These are phyloP conservation scores for Drosophila paracracens DNA, from an alignment of 2,888 invertebrate species.

Conservation along the genomic window DNA sequence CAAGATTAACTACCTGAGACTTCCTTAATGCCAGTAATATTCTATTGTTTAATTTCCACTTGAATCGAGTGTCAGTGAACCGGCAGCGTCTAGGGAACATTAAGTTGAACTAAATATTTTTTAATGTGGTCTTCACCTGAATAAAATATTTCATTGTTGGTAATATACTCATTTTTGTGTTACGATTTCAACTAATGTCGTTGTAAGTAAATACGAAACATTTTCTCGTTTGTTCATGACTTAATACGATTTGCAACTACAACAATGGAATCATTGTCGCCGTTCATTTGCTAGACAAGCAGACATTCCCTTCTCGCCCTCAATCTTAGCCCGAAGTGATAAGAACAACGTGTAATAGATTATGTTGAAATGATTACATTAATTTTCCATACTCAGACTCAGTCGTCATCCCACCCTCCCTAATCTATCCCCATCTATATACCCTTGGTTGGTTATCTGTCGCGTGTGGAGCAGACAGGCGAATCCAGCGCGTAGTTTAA, in stretches of 20 bases:
- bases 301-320: neutral
- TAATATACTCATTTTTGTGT: neutral
- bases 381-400: slow-evolving; percentile 35
- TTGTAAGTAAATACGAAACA: neutral
- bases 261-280: slow-evolving; percentile 18
- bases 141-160: neutral
- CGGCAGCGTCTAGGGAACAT: neutral
- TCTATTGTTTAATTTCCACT: neutral
- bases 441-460: slow-evolving; percentile 40
- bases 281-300: neutral
- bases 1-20: neutral
- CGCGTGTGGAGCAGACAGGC: slow-evolving; percentile 7
- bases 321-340: slow-evolving; percentile 27
- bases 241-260: neutral
- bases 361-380: slow-evolving; percentile 56
- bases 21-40: neutral
- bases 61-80: neutral
- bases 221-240: slow-evolving; percentile 2
- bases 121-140: neutral
- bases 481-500: slow-evolving; percentile 10
- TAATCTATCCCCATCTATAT: neutral
- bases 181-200: slow-evolving; percentile 1
- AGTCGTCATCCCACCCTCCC: neutral
- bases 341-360: slow-evolving; percentile 32
- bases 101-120: neutral